These are phyloP conservation scores for Callipepla californica DNA, from an alignment of 2,113 vertebrate species.

Conservation along the genomic window DNA sequence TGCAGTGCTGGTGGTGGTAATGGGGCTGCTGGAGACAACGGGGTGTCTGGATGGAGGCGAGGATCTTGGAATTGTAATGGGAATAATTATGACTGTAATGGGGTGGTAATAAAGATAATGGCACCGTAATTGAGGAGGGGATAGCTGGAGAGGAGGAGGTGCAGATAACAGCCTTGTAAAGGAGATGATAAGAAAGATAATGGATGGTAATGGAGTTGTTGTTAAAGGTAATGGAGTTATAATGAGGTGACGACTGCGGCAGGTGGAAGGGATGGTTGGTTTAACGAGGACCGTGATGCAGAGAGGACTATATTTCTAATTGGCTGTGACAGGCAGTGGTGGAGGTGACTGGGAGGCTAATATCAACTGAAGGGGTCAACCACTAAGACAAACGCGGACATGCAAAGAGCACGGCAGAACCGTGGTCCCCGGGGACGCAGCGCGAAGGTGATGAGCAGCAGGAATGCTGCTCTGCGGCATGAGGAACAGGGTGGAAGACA, in stretches of 20 bases:
- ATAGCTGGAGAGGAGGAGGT: slow-evolving; percentile 72
- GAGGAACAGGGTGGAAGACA: not conserved
- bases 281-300: slow-evolving; percentile 46
- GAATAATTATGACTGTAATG: slow-evolving; percentile 76
- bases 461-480: not conserved
- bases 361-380: slow-evolving; percentile 49
- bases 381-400: slow-evolving; percentile 27
- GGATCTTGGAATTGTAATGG: slow-evolving; percentile 71
- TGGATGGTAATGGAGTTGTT: slow-evolving; percentile 72
- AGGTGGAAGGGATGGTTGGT: slow-evolving; percentile 54
- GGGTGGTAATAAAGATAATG: slow-evolving; percentile 80
- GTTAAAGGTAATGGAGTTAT: slow-evolving; percentile 79
- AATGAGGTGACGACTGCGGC: slow-evolving; percentile 67
- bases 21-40: slow-evolving; percentile 6
- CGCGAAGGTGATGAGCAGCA: not conserved
- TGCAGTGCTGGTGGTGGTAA: not conserved
- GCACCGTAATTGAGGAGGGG: slow-evolving; percentile 77
- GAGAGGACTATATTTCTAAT: slow-evolving; percentile 37
- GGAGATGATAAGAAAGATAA: slow-evolving; percentile 73
- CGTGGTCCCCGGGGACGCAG: not conserved
- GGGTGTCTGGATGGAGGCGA: slow-evolving; percentile 40
- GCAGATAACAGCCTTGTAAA: slow-evolving; percentile 72
- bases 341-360: slow-evolving; percentile 42
- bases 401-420: not conserved
- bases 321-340: not conserved